Base-by-base conservation (phyloP, 2,888 invertebrate genomes). In the Camptogramma bilineatum region DNA sequence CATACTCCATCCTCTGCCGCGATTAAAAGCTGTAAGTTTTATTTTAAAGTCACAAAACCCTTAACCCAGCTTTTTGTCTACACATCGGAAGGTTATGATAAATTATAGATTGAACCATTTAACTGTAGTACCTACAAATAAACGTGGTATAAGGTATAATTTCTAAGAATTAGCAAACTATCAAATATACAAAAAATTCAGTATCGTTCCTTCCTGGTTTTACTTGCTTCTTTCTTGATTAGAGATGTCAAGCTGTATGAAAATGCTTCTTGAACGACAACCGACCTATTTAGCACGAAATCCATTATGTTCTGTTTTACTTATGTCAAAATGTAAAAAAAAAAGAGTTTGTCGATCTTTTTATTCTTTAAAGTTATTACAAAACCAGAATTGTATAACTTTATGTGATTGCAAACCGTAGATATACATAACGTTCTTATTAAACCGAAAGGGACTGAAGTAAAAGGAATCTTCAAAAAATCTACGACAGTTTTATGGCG, bases 1-100 rank as follows among this genome's bases (percentile, higher is more conserved):
- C 74, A 75, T 73, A 78, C 78, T 77, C 68, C n/a, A n/a, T n/a
- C 73, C 73, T 76, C 84, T 83, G 73, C 75, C 69, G 74, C 77
- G 72, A 83, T 84, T 83, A 78, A 77, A 69, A 59, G 63, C 65
- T 69, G 68, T 63, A 62, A 51, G 69, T 56, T 64, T 67, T 64
- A 31, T 18, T 34, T 16, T 3, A 19, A 48, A 44, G 44, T 17
- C 8, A 10, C 16, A 47, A 19, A 55, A 17, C 7, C 42, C 46
- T 16, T 5, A 17, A 2, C 13, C 13, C 18, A 44, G 44, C 17
- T 5, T 44, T 44, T 17, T 44, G 7, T 5, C 16, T 16, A 16
- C 16, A 31, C 9, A 8, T 9, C 5, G 31, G 1, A 13, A 13
- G 10, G 13, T 39, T 39, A 39, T 39, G 34, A 28, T 28, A 7